Percentiles rank a stretch among this genome's conserved stretches.
These are phyloP conservation scores for Eretmodus cyanostictus DNA, from an alignment of 2,113 vertebrate species.

Conservation along the genomic window DNA sequence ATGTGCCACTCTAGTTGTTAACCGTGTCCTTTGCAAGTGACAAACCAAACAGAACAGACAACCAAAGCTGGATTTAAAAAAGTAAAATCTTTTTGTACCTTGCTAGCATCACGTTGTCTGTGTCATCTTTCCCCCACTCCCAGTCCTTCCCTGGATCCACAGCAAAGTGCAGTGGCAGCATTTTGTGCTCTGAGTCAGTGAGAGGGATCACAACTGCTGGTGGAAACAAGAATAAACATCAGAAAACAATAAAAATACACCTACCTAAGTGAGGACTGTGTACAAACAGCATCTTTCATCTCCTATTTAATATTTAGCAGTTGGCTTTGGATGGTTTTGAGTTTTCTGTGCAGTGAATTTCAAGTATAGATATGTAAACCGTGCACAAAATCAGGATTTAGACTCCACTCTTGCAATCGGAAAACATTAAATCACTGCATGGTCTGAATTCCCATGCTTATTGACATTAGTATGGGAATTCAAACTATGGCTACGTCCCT, in stretches of 20 bases:
- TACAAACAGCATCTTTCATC: not conserved
- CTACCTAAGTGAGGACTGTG: not conserved
- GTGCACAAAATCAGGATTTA: not conserved
- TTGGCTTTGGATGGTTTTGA: rapidly evolving
- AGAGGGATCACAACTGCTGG: constrained; percentile 89
- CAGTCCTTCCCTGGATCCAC: constrained; percentile 93
- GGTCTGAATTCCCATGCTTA: not conserved
- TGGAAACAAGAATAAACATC: not conserved
- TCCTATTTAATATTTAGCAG: not conserved
- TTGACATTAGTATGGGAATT: not conserved
- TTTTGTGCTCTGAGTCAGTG: constrained; percentile 91
- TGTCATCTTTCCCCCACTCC: constrained; percentile 93
- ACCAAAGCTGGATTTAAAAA: not conserved
- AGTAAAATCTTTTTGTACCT: constrained; percentile 65
- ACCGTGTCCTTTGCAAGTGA: not conserved
- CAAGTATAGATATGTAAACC: not conserved
- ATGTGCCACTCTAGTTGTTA: not conserved
- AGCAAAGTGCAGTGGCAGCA: constrained; percentile 94
- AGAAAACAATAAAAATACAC: not conserved
- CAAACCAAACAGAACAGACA: not conserved
- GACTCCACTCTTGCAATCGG: not conserved
- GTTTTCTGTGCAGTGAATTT: not conserved
- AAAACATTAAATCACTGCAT: not conserved
- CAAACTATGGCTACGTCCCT: not conserved
- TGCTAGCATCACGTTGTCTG: constrained; percentile 85